A percentile compares a stretch with the other conserved stretches of the same genome.
Evolutionary conservation across 2,113 vertebrate genomes (phyloP).

Genomic region (Gallinago jamesoni): DNA sequence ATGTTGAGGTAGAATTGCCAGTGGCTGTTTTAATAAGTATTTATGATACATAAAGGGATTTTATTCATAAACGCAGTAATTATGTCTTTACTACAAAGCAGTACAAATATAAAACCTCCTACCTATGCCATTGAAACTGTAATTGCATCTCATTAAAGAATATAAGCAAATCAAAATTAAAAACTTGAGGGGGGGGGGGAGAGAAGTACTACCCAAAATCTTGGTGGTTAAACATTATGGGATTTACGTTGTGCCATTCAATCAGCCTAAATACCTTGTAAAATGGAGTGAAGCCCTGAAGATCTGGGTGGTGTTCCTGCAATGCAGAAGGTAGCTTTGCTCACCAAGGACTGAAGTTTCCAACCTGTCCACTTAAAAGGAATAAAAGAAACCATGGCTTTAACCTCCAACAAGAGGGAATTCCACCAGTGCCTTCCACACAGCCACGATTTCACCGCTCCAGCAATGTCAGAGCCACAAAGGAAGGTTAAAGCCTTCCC

Average conservation of each 20-base stretch:
- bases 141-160: slow-evolving; percentile 66
- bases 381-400: not conserved
- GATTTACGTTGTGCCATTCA: slow-evolving; percentile 45
- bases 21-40: slow-evolving; percentile 71
- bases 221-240: slow-evolving; percentile 6
- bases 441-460: accelerated
- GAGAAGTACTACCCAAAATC: not conserved
- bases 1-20: slow-evolving; percentile 57
- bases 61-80: slow-evolving; percentile 56
- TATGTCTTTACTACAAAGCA: slow-evolving; percentile 70
- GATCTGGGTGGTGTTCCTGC: not conserved
- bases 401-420: not conserved
- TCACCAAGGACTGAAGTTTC: slow-evolving; percentile 5
- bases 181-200: not conserved
- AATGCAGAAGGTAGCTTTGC: not conserved
- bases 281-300: slow-evolving; percentile 24
- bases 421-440: not conserved
- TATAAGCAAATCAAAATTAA: slow-evolving; percentile 65
- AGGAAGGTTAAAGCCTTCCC: not conserved
- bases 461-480: not conserved
- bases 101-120: slow-evolving; percentile 70
- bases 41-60: slow-evolving; percentile 71
- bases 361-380: not conserved
- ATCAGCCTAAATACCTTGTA: slow-evolving; percentile 19
- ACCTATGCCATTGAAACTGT: slow-evolving; percentile 63